Evolutionary conservation across 2,888 invertebrate genomes (phyloP), one percentile per base, ranked within the genome.

Genomic region (Tridacna crocea): DNA sequence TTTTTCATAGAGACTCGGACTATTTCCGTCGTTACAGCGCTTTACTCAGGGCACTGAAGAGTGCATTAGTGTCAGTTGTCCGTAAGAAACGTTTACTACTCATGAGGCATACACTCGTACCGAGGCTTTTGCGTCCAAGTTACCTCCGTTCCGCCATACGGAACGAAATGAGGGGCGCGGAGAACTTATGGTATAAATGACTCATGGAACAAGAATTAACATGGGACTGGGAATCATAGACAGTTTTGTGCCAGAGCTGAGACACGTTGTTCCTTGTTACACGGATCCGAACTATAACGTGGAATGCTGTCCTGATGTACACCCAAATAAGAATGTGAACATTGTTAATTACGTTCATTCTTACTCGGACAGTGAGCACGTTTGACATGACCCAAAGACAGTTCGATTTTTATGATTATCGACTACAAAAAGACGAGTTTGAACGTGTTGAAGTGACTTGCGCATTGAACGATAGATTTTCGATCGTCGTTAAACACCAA

Each of bases 211-310:
- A 36, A 36, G 36, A 36, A 36, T 2, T 36, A 36, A 36, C 2
- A 36, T 8, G 36, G 80, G 80, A 61, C 60, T 80, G n/a, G 0
- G 77, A 36, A 72, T 60, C 63, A 22, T 77, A 8, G 60, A 36
- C n/a, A 77, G 72, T 70, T 68, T 63, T 46, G 78, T 78, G 47
- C 63, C 73, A 51, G 78, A 78, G 51, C 36, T 73, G n/a, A 15
- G 66, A 19, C 12, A 65, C 13, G 65, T 63, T 27, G 73, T 78
- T 46, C 73, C 78, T 8, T 78, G 73, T 51, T 78, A 73, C 70
- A 22, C 24, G 17, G 10, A 27, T 36, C 27, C 48, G 0, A 24
- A 78, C 36, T 73, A 78, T 73, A 55, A 73, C 22, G 58, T 47
- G 1, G 47, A 12, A 10, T 27, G 22, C 27, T 78, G 78, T 48